Evolutionary conservation across 53 echinoderm and acorn worm genomes (phyloP), one percentile per base, ranked within the genome.

Genomic region (Paracentrotus lividus): DNA sequence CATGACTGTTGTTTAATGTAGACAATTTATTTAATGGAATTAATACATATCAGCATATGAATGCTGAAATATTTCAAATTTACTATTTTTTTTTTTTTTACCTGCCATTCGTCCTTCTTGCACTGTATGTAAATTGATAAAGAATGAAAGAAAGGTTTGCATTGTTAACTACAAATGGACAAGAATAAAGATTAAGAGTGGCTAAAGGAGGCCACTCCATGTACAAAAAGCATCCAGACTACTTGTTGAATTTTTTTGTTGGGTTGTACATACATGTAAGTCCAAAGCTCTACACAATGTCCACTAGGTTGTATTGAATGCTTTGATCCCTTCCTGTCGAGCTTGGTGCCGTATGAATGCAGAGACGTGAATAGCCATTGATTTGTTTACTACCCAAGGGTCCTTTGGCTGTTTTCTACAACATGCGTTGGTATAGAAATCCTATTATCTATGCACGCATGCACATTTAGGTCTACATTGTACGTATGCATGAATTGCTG

Each of bases 351-450:
- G 44, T 44, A 12, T 81, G 81, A 81, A 81, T 81, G 47, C 81
- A 47, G 47, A 49, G 49, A 81, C 45, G 49, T 81, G 81, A 81
- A 81, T 81, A 49, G 81, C 81, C 81, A 81, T 81, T 81, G 81
- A 81, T 81, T 81, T 81, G 81, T 81, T 81, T 45, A 81, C 47
- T 45, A 81, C 81, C 47, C 81, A 81, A 47, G 81, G 81, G 47
- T 81, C 81, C 14, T n/a, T 7, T 47, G 43, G 45, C 81, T 45
- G 26, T 34, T n/a, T 45, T n/a, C 47, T 34, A 12, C 26, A 42
- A 23, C 81, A 81, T 81, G 47, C 47, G 47, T 45, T 10, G 26
- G 47, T 81, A 27, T 81, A 81, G 45, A 45, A 44, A 81, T 47
- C 18, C 38, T 64, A 64, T 64, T 4, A 64, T 64, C 27, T 29